A percentile compares a stretch with the other conserved stretches of the same genome.
Conservation (phyloP, 2,797 vertebrate genomes). For the Megaceryle alcyon region DNA sequence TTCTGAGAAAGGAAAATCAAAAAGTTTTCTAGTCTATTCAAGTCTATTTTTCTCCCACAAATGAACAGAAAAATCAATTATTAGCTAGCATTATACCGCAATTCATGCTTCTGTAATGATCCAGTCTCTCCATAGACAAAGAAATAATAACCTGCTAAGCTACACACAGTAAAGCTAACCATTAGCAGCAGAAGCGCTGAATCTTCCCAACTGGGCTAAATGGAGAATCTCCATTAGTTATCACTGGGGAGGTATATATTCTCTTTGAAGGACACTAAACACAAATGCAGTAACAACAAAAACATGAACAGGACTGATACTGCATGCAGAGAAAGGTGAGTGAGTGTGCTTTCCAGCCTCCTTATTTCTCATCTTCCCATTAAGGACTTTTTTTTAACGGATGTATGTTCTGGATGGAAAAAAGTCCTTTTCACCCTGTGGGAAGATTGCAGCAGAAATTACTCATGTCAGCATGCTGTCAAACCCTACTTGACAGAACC, state of each 20-base stretch:
- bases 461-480: background rate
- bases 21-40: background rate
- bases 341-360: background rate
- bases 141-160: background rate
- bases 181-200: background rate
- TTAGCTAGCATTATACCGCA: background rate
- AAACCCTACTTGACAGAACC: background rate
- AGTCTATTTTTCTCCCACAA: background rate
- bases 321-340: background rate
- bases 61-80: constrained; percentile 15
- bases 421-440: background rate
- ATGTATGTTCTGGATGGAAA: background rate
- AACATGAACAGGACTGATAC: background rate
- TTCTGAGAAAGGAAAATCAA: background rate
- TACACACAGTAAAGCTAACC: background rate
- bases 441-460: background rate
- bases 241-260: background rate
- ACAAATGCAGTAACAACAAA: background rate
- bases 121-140: background rate
- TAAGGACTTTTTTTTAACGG: background rate
- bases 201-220: background rate
- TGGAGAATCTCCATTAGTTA: background rate
- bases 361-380: background rate
- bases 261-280: background rate
- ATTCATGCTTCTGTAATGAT: background rate